A percentile compares a stretch with the other conserved stretches of the same genome.
These are phyloP conservation scores for Henicopernis longicauda DNA, from an alignment of 2,113 vertebrate genomes.

Conservation along the genomic window DNA sequence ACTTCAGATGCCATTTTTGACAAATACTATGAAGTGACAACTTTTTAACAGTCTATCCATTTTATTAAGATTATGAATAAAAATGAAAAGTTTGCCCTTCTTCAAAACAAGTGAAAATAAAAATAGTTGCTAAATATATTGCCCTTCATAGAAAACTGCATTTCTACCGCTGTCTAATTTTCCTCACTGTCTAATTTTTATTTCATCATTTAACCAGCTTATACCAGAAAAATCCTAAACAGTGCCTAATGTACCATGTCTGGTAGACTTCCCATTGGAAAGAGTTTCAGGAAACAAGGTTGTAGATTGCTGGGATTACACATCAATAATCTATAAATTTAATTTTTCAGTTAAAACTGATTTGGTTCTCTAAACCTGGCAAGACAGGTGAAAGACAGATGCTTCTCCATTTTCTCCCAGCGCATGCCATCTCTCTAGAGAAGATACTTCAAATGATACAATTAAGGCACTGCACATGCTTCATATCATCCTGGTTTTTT, in stretches of 20 bases:
- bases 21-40: not conserved
- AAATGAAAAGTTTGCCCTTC: not conserved
- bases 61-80: not conserved
- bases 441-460: not conserved
- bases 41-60: not conserved
- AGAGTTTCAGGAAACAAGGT: not conserved
- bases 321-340: conserved; percentile 9
- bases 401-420: not conserved
- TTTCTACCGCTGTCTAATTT: not conserved
- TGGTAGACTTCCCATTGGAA: not conserved
- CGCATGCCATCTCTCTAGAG: not conserved
- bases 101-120: not conserved
- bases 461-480: not conserved
- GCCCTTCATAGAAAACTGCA: not conserved
- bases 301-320: not conserved
- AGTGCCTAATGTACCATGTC: not conserved
- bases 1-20: not conserved
- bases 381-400: conserved; percentile 12
- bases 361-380: not conserved
- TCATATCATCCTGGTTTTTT: not conserved
- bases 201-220: not conserved
- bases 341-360: conserved; percentile 20
- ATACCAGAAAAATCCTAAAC: not conserved
- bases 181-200: not conserved
- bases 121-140: not conserved